phyloP scores from a whole-genome alignment of 2,888 invertebrate species.

The Scaptomyza tumidula region DNA sequence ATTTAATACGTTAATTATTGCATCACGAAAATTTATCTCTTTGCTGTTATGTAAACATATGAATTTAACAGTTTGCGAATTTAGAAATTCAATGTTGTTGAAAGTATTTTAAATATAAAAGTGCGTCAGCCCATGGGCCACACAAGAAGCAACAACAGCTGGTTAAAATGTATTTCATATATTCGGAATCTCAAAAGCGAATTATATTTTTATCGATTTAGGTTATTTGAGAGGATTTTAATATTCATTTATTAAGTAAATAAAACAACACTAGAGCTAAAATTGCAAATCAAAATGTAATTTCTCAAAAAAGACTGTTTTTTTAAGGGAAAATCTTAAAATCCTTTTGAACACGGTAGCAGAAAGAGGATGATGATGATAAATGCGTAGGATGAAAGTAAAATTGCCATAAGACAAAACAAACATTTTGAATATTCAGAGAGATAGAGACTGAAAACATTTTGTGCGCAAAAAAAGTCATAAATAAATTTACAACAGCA shows the following conservation, averaged over 20 bases:
- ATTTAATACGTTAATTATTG: conserved; percentile 45
- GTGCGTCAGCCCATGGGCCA: conserved; percentile 33
- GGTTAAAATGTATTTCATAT: not conserved
- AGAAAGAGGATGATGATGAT: conserved; percentile 28
- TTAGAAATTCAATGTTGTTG: conserved; percentile 22
- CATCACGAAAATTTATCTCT: conserved; percentile 49
- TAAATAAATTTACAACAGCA: conserved; percentile 72
- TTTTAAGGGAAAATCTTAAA: not conserved
- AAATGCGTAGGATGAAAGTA: conserved; percentile 37
- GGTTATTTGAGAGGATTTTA: not conserved
- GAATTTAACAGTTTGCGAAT: conserved; percentile 36
- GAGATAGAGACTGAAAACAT: conserved; percentile 7
- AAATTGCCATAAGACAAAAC: conserved; percentile 53
- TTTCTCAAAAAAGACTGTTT: not conserved
- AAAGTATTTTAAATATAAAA: conserved; percentile 25
- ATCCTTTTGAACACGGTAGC: not conserved
- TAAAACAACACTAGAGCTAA: not conserved
- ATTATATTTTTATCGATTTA: not conserved
- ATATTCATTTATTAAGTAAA: not conserved
- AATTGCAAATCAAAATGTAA: not conserved
- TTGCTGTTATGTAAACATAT: conserved; percentile 55
- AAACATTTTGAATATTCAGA: conserved; percentile 33
- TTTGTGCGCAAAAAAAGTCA: conserved; percentile 53
- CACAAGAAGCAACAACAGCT: conserved; percentile 31
- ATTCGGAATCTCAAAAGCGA: not conserved